Evolutionary conservation across 2,888 invertebrate genomes (phyloP).

Genomic region (Suillia variegata): DNA sequence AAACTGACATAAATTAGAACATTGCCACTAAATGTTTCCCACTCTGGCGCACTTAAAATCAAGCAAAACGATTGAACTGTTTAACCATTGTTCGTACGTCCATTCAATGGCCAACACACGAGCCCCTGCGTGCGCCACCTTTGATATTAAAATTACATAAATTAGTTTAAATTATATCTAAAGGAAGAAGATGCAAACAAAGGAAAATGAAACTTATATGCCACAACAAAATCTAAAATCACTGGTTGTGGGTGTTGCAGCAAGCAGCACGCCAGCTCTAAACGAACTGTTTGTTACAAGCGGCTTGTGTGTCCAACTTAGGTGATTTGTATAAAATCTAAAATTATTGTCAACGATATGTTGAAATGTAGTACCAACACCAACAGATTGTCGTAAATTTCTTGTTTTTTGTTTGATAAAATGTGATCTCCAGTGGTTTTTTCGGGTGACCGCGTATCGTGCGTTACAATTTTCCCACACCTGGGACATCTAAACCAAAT

Average conservation of each 20-base stretch:
- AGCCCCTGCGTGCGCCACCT: slow-evolving; percentile 12
- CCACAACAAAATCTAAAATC: slow-evolving; percentile 16
- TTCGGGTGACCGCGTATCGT: slow-evolving; percentile 41
- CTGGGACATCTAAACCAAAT: slow-evolving; percentile 5
- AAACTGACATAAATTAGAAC: background rate
- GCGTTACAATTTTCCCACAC: slow-evolving; percentile 9
- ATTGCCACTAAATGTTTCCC: background rate
- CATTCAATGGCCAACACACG: slow-evolving; percentile 19
- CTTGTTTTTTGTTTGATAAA: slow-evolving; percentile 56
- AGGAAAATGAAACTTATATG: slow-evolving; percentile 7
- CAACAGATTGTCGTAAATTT: slow-evolving; percentile 57
- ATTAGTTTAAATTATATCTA: slow-evolving; percentile 50
- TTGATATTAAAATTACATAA: slow-evolving; percentile 33
- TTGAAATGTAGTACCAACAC: slow-evolving; percentile 33
- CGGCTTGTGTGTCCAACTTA: slow-evolving; percentile 22
- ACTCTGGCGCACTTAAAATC: background rate
- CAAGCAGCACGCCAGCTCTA: slow-evolving; percentile 1
- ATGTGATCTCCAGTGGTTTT: slow-evolving; percentile 34
- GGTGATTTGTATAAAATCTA: slow-evolving; percentile 50
- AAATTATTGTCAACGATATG: slow-evolving; percentile 43
- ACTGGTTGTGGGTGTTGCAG: slow-evolving; percentile 35
- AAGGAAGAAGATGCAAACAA: slow-evolving; percentile 15
- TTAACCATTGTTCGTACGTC: slow-evolving; percentile 30
- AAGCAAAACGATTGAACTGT: slow-evolving; percentile 34
- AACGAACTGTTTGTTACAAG: slow-evolving; percentile 15